Percentiles rank a stretch among this genome's conserved stretches.
Conservation (phyloP, 2,888 invertebrate species). For the Hylaea fasciaria region DNA sequence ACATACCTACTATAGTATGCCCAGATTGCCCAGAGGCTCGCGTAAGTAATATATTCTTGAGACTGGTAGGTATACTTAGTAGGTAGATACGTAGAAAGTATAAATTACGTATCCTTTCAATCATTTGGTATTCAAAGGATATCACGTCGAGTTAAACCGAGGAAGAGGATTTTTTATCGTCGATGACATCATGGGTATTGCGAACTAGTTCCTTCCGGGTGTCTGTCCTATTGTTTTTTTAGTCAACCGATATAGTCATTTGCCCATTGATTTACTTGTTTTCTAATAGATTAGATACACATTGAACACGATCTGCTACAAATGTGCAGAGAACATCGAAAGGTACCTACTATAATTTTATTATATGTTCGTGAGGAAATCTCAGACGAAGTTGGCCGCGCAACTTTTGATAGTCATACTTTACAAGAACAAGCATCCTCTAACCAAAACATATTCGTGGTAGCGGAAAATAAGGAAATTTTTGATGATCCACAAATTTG, state of each 20-base stretch:
- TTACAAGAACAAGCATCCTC: no score
- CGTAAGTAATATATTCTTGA: no score
- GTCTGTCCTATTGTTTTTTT: constrained; percentile 15
- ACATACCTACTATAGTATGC: neutral
- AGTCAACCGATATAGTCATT: neutral
- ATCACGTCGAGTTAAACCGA: constrained; percentile 26
- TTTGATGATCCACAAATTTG: no score
- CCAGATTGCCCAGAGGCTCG: no score
- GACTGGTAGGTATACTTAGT: no score
- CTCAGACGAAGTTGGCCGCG: constrained; percentile 57
- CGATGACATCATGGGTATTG: constrained; percentile 33
- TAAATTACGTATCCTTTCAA: neutral
- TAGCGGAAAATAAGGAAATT: no score
- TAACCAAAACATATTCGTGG: no score
- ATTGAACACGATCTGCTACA: constrained; percentile 69
- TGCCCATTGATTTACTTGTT: no score
- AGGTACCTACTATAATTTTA: constrained; percentile 72
- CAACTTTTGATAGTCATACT: no score
- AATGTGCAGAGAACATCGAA: constrained; percentile 71
- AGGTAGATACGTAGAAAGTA: no score
- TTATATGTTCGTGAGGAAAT: constrained; percentile 63
- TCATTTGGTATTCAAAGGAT: constrained; percentile 32
- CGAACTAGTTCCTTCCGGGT: constrained; percentile 28
- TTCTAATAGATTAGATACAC: no score
- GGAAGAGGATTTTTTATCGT: constrained; percentile 27